A percentile compares a stretch with the other conserved stretches of the same genome.
Evolutionary conservation across 2,888 invertebrate species (phyloP).

Genomic region (Idaea straminata): DNA sequence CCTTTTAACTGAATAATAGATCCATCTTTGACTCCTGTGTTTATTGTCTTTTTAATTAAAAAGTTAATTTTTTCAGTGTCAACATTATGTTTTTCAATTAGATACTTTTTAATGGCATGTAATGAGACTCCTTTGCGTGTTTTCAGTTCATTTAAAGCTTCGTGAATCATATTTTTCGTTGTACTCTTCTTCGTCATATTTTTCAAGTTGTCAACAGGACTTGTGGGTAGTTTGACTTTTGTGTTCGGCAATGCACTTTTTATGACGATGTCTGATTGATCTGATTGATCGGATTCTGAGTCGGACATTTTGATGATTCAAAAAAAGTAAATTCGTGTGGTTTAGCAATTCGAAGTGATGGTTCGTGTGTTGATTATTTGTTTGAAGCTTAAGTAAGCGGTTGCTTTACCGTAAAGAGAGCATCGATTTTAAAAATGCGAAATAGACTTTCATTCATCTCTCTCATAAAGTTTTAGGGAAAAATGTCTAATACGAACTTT

Average conservation of each 20-base stretch:
- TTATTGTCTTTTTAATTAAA: conserved; percentile 58
- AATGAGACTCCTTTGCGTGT: conserved; percentile 61
- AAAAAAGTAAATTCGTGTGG: not conserved
- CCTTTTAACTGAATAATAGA: conserved; percentile 59
- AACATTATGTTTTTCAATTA: conserved; percentile 50
- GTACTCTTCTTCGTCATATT: not conserved
- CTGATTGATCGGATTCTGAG: not conserved
- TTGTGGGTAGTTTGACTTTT: not conserved
- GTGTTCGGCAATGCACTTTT: not conserved
- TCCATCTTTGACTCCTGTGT: conserved; percentile 55
- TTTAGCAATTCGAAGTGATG: not conserved
- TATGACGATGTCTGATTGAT: not conserved
- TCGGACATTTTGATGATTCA: not conserved
- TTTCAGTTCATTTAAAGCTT: conserved; percentile 52
- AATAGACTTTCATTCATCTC: not conserved
- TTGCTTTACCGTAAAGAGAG: not conserved
- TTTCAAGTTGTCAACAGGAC: not conserved
- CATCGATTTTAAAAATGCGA: not conserved
- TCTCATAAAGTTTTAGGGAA: too few species aligned
- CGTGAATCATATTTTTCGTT: conserved; percentile 10
- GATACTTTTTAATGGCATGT: conserved; percentile 63
- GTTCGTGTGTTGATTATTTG: not conserved
- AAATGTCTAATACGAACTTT: too few species aligned
- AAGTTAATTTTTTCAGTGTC: conserved; percentile 53
- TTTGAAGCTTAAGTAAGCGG: not conserved